phyloP scores from a whole-genome alignment of 2,113 vertebrate species.

The Drymodes brunneopygia region DNA sequence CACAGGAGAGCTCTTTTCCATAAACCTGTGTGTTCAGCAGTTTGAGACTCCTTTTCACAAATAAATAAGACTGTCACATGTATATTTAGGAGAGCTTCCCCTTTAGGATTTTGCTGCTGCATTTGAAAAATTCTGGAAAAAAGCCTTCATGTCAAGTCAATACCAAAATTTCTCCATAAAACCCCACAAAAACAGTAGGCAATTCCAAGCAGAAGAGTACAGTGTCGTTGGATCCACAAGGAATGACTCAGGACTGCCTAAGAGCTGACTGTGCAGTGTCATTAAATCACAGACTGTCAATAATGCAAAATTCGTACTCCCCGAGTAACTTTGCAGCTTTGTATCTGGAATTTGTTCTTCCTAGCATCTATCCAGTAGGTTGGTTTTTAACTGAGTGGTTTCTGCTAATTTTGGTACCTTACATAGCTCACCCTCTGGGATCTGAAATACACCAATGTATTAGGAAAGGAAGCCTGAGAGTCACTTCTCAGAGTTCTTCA shows the following conservation, averaged over 20 bases:
- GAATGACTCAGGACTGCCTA: background rate
- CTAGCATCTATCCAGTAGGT: background rate
- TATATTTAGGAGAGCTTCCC: background rate
- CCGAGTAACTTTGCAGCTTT: background rate
- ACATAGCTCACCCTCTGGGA: background rate
- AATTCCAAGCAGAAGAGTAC: background rate
- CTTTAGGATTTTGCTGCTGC: background rate
- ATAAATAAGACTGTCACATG: background rate
- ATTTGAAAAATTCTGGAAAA: background rate
- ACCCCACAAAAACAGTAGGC: rapidly evolving
- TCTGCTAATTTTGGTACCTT: background rate
- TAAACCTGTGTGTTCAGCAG: conserved; percentile 12
- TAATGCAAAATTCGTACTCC: background rate
- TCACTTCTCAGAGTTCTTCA: background rate
- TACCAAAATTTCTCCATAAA: background rate
- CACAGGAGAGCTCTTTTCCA: background rate
- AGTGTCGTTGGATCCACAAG: background rate
- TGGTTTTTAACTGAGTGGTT: background rate
- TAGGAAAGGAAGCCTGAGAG: background rate
- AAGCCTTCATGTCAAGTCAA: background rate
- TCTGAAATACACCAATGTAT: background rate
- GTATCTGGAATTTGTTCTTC: background rate
- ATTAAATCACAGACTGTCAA: background rate
- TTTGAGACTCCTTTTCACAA: conserved; percentile 27
- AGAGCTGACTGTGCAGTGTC: background rate